phyloP scores from a whole-genome alignment of 2,888 invertebrate species.

The Mythimna vitellina region DNA sequence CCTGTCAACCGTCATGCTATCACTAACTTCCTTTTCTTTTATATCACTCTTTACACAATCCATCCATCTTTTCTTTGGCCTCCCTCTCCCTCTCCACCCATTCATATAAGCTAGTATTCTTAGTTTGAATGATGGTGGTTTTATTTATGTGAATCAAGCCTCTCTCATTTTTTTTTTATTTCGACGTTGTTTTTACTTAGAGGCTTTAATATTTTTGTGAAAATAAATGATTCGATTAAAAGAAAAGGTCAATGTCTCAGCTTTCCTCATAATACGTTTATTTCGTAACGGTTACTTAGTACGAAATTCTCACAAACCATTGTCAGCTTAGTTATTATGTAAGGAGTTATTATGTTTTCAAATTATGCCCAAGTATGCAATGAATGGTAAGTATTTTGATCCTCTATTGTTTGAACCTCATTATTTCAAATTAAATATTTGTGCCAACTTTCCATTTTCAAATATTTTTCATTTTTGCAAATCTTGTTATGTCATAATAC shows the following conservation, averaged over 20 bases:
- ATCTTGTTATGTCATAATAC: not conserved
- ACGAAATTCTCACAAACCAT: constrained; percentile 64
- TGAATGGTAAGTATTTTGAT: constrained; percentile 51
- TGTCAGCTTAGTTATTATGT: constrained; percentile 60
- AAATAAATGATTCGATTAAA: constrained; percentile 7
- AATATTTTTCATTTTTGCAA: constrained; percentile 32
- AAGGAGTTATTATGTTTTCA: constrained; percentile 54
- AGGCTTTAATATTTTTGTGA: no score
- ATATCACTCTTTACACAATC: no score
- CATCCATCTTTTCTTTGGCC: no score
- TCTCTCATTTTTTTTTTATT: no score
- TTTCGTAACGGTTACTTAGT: constrained; percentile 62
- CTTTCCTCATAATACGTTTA: constrained; percentile 60
- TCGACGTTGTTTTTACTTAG: no score
- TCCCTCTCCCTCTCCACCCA: no score
- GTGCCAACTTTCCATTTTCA: constrained; percentile 54
- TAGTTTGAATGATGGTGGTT: no score
- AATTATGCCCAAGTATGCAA: constrained; percentile 53
- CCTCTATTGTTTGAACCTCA: constrained; percentile 56
- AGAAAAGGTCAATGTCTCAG: constrained; percentile 69
- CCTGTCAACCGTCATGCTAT: no score
- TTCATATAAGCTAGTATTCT: no score
- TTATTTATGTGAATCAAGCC: no score
- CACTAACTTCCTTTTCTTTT: no score
- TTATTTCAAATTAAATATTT: constrained; percentile 43